Base-by-base conservation (phyloP, 2,113 vertebrate species). In the Stercorarius parasiticus region DNA sequence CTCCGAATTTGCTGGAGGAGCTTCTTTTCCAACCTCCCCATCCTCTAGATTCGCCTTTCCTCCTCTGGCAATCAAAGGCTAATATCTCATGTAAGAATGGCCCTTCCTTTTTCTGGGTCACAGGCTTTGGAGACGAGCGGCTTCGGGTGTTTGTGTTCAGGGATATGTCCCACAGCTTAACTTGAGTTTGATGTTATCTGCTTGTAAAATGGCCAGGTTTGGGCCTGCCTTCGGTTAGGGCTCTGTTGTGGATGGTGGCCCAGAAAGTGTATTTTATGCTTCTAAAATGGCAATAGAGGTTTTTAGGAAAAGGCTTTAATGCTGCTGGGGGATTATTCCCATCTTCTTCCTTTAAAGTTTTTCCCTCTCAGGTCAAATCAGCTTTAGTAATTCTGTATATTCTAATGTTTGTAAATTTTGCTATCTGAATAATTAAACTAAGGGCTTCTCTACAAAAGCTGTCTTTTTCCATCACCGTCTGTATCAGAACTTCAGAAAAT, bases 141-240 rank as follows among this genome's bases (percentile, higher is more conserved):
- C 73, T 86, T 50, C 26, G 61, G 86, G 43, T 88, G 70, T 58
- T 72, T 49, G 66, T 40, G 64, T 70, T 76, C 53, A 10, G 86
- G 70, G 69, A 15, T 15, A 2, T 3, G 26, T 93, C 55, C 59
- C 0, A 0, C 42, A 66, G 76, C 52, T 17, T 17, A 36, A 29
- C 19, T 76, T 58, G 1, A 42, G 43, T 40, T 65, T 0, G 8
- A n/a, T 0, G 4, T 65, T 47, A 22, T 17, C 49, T 34, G 53
- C 61, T 43, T 40, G 49, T 87, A 16, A 69, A 61, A 38, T 1
- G 25, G 61, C 52, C 62, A 18, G 66, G 40, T 20, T 69, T 64
- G 38, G 87, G 52, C 1, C 9, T 52, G 70, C 72, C 2, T 1
- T 47, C 0, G 10, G 40, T 13, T 27, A 19, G 81, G 73, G 70